Evolutionary conservation across 2,888 invertebrate species (phyloP).

Genomic region (Punctoribates punctum): DNA sequence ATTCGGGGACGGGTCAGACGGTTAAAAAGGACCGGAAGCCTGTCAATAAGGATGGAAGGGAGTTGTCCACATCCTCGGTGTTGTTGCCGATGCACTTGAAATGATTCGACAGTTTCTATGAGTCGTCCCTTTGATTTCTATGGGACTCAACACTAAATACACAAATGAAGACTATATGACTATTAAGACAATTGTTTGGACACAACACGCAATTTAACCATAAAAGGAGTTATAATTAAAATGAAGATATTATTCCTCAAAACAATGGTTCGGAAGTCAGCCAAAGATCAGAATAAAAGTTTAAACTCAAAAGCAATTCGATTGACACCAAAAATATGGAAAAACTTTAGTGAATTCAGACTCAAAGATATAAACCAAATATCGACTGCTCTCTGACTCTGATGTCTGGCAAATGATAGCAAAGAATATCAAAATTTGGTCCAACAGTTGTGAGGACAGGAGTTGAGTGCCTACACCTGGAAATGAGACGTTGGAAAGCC

Average conservation of each 20-base stretch:
- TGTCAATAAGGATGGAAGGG: conserved; percentile 33
- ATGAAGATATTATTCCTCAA: not conserved
- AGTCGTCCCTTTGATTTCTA: not conserved
- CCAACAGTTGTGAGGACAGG: not conserved
- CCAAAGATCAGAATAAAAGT: not conserved
- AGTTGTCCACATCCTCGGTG: conserved; percentile 34
- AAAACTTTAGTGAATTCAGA: not conserved
- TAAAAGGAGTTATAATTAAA: not conserved
- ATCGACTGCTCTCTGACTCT: not conserved
- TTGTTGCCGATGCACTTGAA: conserved; percentile 24
- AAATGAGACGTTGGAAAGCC: not conserved
- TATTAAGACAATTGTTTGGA: conserved; percentile 26
- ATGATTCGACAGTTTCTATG: conserved; percentile 11
- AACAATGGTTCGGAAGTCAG: not conserved
- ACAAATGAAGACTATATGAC: not conserved
- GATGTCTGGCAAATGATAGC: not conserved
- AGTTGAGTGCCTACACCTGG: conserved; percentile 4
- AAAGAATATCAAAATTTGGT: not conserved
- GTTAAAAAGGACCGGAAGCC: conserved; percentile 32
- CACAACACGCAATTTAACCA: conserved; percentile 6
- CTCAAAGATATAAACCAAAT: not conserved
- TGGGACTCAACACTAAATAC: conserved; percentile 17
- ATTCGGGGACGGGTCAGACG: conserved; percentile 18
- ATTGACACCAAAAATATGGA: not conserved
- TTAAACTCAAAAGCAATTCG: not conserved